Base-by-base conservation (phyloP, 2,113 vertebrate species). In the Arvicanthis niloticus region DNA sequence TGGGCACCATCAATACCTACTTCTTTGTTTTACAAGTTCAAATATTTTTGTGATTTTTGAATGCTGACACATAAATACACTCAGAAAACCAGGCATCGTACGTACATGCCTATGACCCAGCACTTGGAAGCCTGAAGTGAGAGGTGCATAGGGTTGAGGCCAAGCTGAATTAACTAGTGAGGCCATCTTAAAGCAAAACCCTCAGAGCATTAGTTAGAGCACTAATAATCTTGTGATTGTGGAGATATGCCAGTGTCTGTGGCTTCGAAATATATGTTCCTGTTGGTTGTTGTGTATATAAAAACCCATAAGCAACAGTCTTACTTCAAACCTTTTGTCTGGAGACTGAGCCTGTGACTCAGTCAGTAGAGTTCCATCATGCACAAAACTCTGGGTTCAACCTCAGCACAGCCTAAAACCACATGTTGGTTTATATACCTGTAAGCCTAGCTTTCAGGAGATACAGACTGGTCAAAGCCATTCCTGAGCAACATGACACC, bases 31-130 rank as follows among this genome's bases (percentile, higher is more conserved):
- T 67, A 90, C 68, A 92, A 53, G 26, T 85, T 76, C 0, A 7
- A 68, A 77, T 56, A 60, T 81, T 70, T 96, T 94, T 91, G 73
- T 77, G 40, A 96, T 82, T 88, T 93, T 67, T 86, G 22, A 77
- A 87, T 93, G 45, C 2, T 48, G 86, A 93, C 45, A 87, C 15
- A 76, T 88, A 31, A 75, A 84, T 82, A 77, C 2, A 91, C 22
- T 91, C 56, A 73, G 81, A 77, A 24, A 73, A 4, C 19, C 3
- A 6, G 31, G 26, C 29, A 62, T 22, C 11, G 6, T 37, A 29
- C n/a, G 51, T 51, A 2, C 73, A 48, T 0, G 5, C 40, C 56
- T 77, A 26, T 76, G 31, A 29, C 13, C 7, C 31, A 48, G 31
- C 29, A 37, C 26, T 34, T 7, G 19, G 70, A 17, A 12, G 9